A percentile compares a stretch with the other conserved stretches of the same genome.
phyloP scores from a whole-genome alignment of 2,113 vertebrate species.

The Antennarius striatus region DNA sequence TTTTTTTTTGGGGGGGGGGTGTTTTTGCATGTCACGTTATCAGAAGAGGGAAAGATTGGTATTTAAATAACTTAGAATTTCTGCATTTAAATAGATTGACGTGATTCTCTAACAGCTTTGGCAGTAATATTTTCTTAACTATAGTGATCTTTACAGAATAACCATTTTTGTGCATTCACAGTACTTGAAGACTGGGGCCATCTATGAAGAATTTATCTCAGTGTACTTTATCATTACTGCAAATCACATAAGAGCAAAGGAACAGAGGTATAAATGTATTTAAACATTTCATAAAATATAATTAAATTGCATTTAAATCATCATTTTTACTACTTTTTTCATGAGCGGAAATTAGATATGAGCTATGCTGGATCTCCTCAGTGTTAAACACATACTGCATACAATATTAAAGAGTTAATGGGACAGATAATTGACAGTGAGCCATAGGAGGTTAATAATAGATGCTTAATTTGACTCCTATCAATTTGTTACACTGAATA shows the following conservation, averaged over 20 bases:
- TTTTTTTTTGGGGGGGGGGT: not conserved
- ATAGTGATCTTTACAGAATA: constrained; percentile 52
- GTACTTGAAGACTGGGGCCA: too few relatives aligned
- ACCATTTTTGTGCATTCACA: too few relatives aligned
- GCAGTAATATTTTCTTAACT: constrained; percentile 70
- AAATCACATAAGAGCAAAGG: constrained; percentile 66
- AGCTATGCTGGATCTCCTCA: constrained; percentile 66
- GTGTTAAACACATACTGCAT: constrained; percentile 77
- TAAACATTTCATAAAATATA: constrained; percentile 77
- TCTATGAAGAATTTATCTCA: constrained; percentile 68
- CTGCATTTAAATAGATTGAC: constrained; percentile 6
- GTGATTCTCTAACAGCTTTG: constrained; percentile 42
- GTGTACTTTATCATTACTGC: constrained; percentile 75
- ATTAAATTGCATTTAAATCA: constrained; percentile 76
- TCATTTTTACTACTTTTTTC: constrained; percentile 66
- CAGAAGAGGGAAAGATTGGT: constrained; percentile 1
- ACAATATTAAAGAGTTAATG: constrained; percentile 84
- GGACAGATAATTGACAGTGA: constrained; percentile 84
- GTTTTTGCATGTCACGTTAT: constrained; percentile 11
- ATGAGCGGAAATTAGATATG: constrained; percentile 66
- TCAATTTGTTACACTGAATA: constrained; percentile 77
- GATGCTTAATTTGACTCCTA: constrained; percentile 81
- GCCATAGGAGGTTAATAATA: constrained; percentile 84
- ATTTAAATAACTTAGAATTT: not conserved
- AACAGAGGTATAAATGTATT: constrained; percentile 72